Evolutionary conservation across 2,888 invertebrate genomes (phyloP).

Genomic region (Leucozona laternaria): DNA sequence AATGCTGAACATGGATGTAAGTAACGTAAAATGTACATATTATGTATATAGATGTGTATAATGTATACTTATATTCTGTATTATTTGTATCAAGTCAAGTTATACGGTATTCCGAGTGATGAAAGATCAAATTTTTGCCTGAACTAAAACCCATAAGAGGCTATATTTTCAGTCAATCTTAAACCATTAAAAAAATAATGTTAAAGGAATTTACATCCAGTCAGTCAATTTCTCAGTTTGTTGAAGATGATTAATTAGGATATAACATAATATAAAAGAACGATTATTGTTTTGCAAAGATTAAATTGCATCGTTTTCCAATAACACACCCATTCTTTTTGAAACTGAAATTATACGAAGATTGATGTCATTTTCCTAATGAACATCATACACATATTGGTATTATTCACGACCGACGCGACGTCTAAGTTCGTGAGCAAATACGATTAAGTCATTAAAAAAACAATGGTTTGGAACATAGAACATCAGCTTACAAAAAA

Average conservation of each 20-base stretch:
- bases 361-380: slow-evolving; percentile 12
- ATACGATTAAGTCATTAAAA: not conserved
- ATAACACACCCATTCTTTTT: slow-evolving; percentile 4
- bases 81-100: too few species aligned
- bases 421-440: not conserved
- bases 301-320: slow-evolving; percentile 9
- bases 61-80: too few species aligned
- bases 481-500: not conserved
- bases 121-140: too few species aligned
- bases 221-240: not conserved
- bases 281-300: not conserved
- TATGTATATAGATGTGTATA: too few species aligned
- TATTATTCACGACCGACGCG: not conserved
- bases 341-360: not conserved
- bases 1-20: too few species aligned
- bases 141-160: too few species aligned
- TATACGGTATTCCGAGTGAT: too few species aligned
- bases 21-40: too few species aligned
- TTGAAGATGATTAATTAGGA: not conserved
- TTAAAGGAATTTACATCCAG: not conserved
- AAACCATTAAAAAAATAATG: too few species aligned
- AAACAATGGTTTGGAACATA: not conserved
- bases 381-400: not conserved
- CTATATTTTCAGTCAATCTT: too few species aligned
- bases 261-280: not conserved